A percentile compares a stretch with the other conserved stretches of the same genome.
phyloP scores from a whole-genome alignment of 2,888 invertebrate genomes.

The Erebia aethiops region DNA sequence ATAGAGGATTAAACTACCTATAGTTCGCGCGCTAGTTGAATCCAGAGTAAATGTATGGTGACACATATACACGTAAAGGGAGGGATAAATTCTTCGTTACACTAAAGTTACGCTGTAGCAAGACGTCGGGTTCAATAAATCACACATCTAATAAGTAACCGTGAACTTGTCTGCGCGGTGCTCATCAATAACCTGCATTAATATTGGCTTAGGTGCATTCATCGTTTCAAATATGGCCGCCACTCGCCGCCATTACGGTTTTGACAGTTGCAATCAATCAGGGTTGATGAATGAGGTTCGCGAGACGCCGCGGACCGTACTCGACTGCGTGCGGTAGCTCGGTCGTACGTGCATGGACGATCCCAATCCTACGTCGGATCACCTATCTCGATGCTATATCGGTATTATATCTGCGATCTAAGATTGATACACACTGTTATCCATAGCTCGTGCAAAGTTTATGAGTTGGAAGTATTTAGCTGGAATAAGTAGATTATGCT shows the following conservation, averaged over 20 bases:
- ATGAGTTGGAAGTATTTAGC: conserved; percentile 5
- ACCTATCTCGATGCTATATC: conserved; percentile 23
- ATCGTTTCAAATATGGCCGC: conserved; percentile 68
- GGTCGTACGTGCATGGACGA: conserved; percentile 2
- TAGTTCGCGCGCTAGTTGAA: too few species aligned
- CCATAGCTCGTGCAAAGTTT: conserved; percentile 1
- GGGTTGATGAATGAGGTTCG: conserved; percentile 76
- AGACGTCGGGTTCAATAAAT: conserved; percentile 60
- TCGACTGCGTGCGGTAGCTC: conserved; percentile 62
- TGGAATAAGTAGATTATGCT: too few species aligned
- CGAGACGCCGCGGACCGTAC: conserved; percentile 46
- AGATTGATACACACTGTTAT: conserved; percentile 1
- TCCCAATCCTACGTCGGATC: conserved; percentile 26
- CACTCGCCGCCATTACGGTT: conserved; percentile 77
- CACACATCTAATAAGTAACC: conserved; percentile 69
- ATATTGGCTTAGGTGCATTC: conserved; percentile 75
- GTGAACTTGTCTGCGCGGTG: conserved; percentile 64
- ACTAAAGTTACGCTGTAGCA: too few species aligned
- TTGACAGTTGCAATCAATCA: conserved; percentile 83
- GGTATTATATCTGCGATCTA: conserved; percentile 20
- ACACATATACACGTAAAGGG: too few species aligned
- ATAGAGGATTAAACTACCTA: too few species aligned
- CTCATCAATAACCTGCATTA: conserved; percentile 77
- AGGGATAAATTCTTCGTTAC: too few species aligned
- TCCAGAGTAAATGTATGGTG: too few species aligned